Evolutionary conservation across 2,797 vertebrate species (phyloP), one percentile per base, ranked within the genome.

Genomic region (Rhadinocentrus ornatus): DNA sequence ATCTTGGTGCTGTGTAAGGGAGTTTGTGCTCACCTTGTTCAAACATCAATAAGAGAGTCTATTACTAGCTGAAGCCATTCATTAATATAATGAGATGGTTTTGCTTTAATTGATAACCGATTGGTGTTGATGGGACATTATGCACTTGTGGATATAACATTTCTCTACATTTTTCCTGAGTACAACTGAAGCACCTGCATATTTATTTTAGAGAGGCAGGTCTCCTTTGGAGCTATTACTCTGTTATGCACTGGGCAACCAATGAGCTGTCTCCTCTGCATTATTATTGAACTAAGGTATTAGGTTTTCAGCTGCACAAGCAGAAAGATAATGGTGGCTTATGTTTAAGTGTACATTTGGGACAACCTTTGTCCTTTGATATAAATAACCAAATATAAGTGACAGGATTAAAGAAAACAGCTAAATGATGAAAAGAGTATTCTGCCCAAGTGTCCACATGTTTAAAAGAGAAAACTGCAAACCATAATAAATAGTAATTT

Each of bases 301-400:
- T 96, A 96, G 94, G 94, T 95, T 97, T 97, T 96, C 95, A 96
- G 96, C 96, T 95, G 95, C 95, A 96, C 95, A 96, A 96, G 96
- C 96, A 97, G 93, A 96, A 98, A 97, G 96, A 97, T 98, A 97
- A 99, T 97, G 94, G 96, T 95, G 95, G 96, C 96, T 98, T 97
- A 97, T 94, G 76, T 94, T 89, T 96, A 96, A 98, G 94, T 95
- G 93, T 90, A 84, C 97, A 94, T 96, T 94, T 91, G 97, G 96
- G 97, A 98, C 82, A 89, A 83, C 91, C 95, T 95, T 92, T 94
- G 92, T 96, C 93, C 93, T 96, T 95, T 97, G 95, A 96, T 95
- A 95, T 95, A 96, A 96, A 95, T 94, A 95, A 94, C 94, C 91
- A 86, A 91, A 86, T 75, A 85, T 89, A 92, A 93, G 88, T 87